phyloP scores from a whole-genome alignment of 2,113 vertebrate genomes.

The Sinosuthora webbiana region DNA sequence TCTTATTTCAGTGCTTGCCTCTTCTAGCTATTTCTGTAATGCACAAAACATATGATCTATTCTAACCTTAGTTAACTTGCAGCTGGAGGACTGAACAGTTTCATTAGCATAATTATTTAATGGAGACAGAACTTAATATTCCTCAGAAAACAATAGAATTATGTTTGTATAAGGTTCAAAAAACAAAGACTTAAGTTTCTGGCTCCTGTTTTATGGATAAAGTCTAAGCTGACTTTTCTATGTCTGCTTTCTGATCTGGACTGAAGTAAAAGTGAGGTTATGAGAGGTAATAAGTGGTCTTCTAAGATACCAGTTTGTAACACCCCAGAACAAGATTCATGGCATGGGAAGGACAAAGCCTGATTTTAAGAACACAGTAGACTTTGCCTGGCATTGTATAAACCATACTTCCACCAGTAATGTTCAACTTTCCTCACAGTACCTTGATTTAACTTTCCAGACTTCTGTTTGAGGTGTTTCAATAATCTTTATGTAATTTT shows the following conservation, averaged over 20 bases:
- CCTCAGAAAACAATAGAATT: background rate
- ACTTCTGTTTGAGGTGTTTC: background rate
- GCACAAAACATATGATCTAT: background rate
- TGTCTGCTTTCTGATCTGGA: background rate
- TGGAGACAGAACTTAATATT: background rate
- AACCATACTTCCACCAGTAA: background rate
- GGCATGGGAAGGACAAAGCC: background rate
- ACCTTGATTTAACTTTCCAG: accelerated
- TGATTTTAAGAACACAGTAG: background rate
- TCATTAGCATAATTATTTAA: background rate
- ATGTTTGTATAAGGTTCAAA: background rate
- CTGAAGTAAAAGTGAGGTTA: background rate
- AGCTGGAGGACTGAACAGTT: background rate
- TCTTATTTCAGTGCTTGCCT: background rate
- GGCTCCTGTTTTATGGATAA: background rate
- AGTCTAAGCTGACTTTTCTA: background rate
- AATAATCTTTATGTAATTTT: background rate
- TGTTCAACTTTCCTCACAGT: background rate
- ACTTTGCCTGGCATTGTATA: background rate
- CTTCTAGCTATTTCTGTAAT: background rate
- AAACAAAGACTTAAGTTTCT: background rate
- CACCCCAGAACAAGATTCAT: background rate
- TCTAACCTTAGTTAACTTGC: background rate
- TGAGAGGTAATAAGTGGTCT: background rate
- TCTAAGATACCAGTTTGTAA: background rate